Evolutionary conservation across 1,140 invertebrate genomes (phyloP).

Genomic region (Agrilus planipennis): DNA sequence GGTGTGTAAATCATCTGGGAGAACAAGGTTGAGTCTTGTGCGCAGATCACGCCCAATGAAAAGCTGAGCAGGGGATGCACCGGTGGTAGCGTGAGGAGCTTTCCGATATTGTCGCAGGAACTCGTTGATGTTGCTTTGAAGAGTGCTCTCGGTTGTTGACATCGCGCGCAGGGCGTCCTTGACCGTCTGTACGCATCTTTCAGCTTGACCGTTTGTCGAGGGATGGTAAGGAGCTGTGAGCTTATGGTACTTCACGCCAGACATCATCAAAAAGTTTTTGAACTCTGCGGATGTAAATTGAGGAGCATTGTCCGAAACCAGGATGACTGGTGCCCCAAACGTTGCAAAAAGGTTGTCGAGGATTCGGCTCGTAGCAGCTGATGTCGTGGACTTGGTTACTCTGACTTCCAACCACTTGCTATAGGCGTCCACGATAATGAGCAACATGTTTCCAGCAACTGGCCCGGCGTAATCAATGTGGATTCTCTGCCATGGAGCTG

Average conservation of each 20-base stretch:
- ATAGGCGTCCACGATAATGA: slow-evolving; percentile 36
- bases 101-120: slow-evolving; percentile 3
- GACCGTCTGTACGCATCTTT: slow-evolving; percentile 23
- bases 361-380: too few relatives aligned
- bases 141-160: too few relatives aligned
- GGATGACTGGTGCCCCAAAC: too few relatives aligned
- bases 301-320: too few relatives aligned
- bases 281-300: slow-evolving; percentile 4
- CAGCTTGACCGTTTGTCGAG: slow-evolving; percentile 27
- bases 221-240: slow-evolving; percentile 24
- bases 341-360: too few relatives aligned
- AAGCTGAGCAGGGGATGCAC: background rate
- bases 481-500: slow-evolving; percentile 18
- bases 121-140: slow-evolving; percentile 5
- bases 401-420: slow-evolving; percentile 36
- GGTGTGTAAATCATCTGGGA: too few relatives aligned
- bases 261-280: slow-evolving; percentile 4
- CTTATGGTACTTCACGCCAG: slow-evolving; percentile 13
- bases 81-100: background rate
- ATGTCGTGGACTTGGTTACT: too few relatives aligned
- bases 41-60: background rate
- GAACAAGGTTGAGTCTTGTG: background rate
- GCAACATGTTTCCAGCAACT: slow-evolving; percentile 26
- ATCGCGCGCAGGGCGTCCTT: slow-evolving; percentile 18
- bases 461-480: slow-evolving; percentile 28